A percentile compares a stretch with the other conserved stretches of the same genome.
These are phyloP conservation scores for Ptycholaimellus sp. DNA, from an alignment of 2,888 invertebrate genomes.

Conservation along the genomic window DNA sequence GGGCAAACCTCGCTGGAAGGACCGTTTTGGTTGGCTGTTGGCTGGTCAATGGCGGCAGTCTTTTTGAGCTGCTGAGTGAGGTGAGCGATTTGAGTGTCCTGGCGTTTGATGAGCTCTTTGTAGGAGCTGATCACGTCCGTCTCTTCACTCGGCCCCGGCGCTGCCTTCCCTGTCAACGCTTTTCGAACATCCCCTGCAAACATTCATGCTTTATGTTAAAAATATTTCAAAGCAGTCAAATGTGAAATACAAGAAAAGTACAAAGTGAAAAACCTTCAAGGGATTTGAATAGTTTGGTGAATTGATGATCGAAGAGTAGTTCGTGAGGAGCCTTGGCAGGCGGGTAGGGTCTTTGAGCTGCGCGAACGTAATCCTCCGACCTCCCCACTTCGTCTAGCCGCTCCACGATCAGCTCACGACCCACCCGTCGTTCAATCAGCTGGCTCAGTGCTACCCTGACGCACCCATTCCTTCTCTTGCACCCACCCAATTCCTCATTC, in stretches of 20 bases:
- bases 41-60: too few relatives aligned
- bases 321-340: slow-evolving; percentile 49
- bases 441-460: slow-evolving; percentile 36
- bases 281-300: slow-evolving; percentile 56
- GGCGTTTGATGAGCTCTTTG: slow-evolving; percentile 67
- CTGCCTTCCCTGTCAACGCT: too few relatives aligned
- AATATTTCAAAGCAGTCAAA: too few relatives aligned
- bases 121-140: too few relatives aligned
- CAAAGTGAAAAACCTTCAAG: too few relatives aligned
- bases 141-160: too few relatives aligned
- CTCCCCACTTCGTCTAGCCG: slow-evolving; percentile 60
- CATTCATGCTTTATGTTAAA: too few relatives aligned
- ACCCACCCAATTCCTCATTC: slow-evolving; percentile 4
- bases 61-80: slow-evolving; percentile 16
- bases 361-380: slow-evolving; percentile 68
- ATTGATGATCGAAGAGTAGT: slow-evolving; percentile 72
- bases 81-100: slow-evolving; percentile 34
- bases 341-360: slow-evolving; percentile 75
- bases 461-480: not conserved
- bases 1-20: too few relatives aligned
- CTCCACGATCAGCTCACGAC: slow-evolving; percentile 58
- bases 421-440: slow-evolving; percentile 64
- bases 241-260: too few relatives aligned
- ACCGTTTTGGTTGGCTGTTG: too few relatives aligned
- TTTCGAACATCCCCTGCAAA: too few relatives aligned